These are phyloP conservation scores for Emmelina monodactyla DNA, from an alignment of 2,888 invertebrate species.

Conservation along the genomic window DNA sequence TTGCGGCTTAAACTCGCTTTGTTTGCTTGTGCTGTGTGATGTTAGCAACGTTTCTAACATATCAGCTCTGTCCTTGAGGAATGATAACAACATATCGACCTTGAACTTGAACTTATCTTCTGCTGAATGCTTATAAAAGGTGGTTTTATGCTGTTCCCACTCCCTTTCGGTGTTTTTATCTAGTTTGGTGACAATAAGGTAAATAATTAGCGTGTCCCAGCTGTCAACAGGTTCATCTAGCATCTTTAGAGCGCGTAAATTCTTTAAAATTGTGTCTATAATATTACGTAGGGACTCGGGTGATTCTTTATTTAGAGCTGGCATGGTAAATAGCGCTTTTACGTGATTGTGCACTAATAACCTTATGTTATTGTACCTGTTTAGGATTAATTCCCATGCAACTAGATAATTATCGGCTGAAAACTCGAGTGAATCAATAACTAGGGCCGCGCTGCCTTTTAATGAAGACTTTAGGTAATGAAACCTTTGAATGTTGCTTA, in stretches of 20 bases:
- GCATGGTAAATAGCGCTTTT: neutral
- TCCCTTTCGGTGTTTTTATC: slow-evolving; percentile 17
- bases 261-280: neutral
- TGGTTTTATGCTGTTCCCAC: slow-evolving; percentile 18
- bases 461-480: neutral
- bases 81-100: slow-evolving; percentile 9
- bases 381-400: neutral
- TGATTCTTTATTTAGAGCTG: neutral
- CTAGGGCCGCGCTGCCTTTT: neutral
- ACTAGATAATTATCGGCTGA: neutral
- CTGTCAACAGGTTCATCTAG: neutral
- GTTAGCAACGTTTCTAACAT: neutral
- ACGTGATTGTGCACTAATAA: slow-evolving; percentile 1
- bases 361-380: neutral
- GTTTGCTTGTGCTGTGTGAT: too few species aligned
- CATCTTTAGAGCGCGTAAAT: neutral
- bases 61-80: neutral
- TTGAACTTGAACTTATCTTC: too few species aligned
- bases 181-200: slow-evolving; percentile 17
- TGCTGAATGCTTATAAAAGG: slow-evolving; percentile 7
- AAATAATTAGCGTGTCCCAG: slow-evolving; percentile 14
- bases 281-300: neutral
- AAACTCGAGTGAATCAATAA: neutral
- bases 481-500: neutral
- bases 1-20: too few species aligned